Percentiles rank a stretch among this genome's conserved stretches.
Conservation (phyloP, 2,113 vertebrate species). For the Grammomys dolichurus region DNA sequence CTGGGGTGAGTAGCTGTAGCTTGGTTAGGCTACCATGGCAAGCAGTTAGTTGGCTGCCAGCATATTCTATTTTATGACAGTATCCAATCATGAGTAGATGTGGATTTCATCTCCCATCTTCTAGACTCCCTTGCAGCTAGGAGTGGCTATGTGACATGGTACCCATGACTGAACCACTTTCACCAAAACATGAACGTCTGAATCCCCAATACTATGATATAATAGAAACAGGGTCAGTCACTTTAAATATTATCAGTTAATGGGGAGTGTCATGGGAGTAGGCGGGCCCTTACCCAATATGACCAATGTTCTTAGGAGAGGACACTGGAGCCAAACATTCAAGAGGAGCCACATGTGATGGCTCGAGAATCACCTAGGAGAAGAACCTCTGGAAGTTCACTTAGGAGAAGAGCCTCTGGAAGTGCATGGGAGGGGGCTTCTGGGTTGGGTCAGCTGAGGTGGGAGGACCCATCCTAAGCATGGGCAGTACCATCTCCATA, state of each 20-base stretch:
- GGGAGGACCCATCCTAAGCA: neutral
- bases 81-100: rapidly evolving
- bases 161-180: neutral
- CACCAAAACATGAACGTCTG: neutral
- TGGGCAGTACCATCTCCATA: neutral
- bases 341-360: neutral
- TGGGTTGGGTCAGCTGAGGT: no score
- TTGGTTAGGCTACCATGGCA: neutral
- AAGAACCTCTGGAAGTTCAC: no score
- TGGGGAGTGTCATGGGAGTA: neutral
- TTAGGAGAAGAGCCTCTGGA: neutral
- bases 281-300: neutral
- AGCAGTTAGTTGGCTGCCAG: neutral
- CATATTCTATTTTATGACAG: neutral
- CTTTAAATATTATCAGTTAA: neutral
- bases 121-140: neutral
- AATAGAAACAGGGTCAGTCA: neutral
- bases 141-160: neutral
- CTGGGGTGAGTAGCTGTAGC: neutral
- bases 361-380: neutral
- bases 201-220: neutral
- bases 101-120: neutral
- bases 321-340: neutral
- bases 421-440: no score
- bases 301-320: neutral